Evolutionary conservation across 2,888 invertebrate genomes (phyloP), one percentile per base, ranked within the genome.

Genomic region (Lithophane semibrunnea): DNA sequence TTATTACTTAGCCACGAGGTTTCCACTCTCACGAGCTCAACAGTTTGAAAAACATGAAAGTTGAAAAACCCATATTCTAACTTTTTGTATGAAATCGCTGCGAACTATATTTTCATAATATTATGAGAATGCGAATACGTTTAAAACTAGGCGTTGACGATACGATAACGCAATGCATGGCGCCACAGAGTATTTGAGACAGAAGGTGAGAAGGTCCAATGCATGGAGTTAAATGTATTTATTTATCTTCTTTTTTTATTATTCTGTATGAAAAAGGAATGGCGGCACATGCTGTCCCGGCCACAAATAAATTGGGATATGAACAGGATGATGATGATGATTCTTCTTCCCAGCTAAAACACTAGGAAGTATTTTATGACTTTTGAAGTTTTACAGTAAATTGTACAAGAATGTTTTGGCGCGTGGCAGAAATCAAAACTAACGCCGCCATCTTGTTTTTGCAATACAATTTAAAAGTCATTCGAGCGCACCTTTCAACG

Each of bases 201-300:
- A 76, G 75, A 75, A 66, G 75, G 18, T 37, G 16, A 76, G 75
- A 75, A 66, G 75, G 18, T 37, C 16, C 12, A 64, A 54, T 37
- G 5, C 29, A 24, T 52, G 44, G 13, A 24, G 24, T 44, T 52
- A 3, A 52, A 52, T 52, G 18, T 52, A 18, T 52, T 52, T 21
- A 2, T 52, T 52, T 52, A 18, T 8, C 4, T 21, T 12, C 16
- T 42, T 42, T 8, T 13, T n/a, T 42, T 64, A 29, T 21, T 13
- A n/a, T 56, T n/a, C n/a, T 56, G n/a, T 52, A 52, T 21, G 3
- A 3, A 52, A 52, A 21, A 52, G 21, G 3, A 52, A 52, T 3
- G 37, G 37, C 3, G 2, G 37, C 37, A 52, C 8, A 52, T 52
- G 18, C 52, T 8, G 0, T 52, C 0, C 9, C 21, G 52, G 9